Evolutionary conservation across 2,888 invertebrate genomes (phyloP), one percentile per base, ranked within the genome.

Genomic region (Coremacera marginata): DNA sequence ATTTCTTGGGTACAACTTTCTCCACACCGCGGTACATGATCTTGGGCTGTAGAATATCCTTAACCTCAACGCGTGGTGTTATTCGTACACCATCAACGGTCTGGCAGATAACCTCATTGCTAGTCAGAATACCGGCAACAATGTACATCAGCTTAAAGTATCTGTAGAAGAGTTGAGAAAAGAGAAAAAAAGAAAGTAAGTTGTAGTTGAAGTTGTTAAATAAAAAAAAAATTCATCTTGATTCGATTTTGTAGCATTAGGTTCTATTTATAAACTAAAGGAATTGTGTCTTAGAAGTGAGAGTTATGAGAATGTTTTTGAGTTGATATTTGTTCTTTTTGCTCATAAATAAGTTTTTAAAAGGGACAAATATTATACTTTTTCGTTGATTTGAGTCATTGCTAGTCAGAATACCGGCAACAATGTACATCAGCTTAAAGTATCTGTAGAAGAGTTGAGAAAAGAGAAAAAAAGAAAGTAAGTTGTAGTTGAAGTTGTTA

Each of bases 101-200:
- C 70, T 88, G 86, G 80, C 88, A 88, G 71, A 88, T 85, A 76
- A 87, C 87, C 76, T 84, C 88, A 79, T 88, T 88, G 78, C 88
- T 87, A 68, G 86, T 83, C 52, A 88, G 82, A 68, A 88, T 88
- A 52, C 88, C 88, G 49, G 88, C 86, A 52, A 88, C 88, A 79
- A 88, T 88, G 80, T 88, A 88, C 83, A 88, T 86, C 80, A 88
- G 83, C 81, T 88, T 88, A 76, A 88, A 85, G 76, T 88, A 87
- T 82, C 88, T 88, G 79, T 51, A 73, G 65, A 55, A 25, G 70
- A 27, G 31, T 11, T 1, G 22, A 22, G 25, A 51, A n/a, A n/a
- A n/a, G n/a, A 63, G 11, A 63, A 16, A 31, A 63, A 4, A 19
- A 2, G 44, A 44, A 2, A 2, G 44, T 44, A 44, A 44, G 14